Evolutionary conservation across 2,888 invertebrate species (phyloP).

Genomic region (Ametastegia equiseti): DNA sequence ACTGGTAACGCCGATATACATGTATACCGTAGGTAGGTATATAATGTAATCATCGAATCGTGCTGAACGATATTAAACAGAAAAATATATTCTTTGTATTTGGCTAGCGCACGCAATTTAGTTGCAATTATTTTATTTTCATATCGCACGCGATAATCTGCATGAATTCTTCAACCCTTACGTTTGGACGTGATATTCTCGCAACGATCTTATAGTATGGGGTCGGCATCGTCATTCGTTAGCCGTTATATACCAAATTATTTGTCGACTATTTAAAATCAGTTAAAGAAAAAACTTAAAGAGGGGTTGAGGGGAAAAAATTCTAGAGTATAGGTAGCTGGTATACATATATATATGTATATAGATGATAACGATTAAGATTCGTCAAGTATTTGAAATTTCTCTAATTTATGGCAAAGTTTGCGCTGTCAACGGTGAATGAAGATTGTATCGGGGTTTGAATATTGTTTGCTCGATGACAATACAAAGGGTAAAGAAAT

Average conservation of each 20-base stretch:
- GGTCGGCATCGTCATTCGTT: constrained; percentile 1
- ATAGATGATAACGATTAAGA: neutral
- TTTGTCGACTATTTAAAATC: constrained; percentile 11
- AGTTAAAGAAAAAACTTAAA: neutral
- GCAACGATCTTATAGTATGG: constrained; percentile 8
- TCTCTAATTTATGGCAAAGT: neutral
- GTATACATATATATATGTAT: too few species aligned
- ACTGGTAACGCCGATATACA: neutral
- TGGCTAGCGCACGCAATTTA: constrained; percentile 26
- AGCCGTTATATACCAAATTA: neutral
- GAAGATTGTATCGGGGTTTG: neutral
- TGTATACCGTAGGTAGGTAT: neutral
- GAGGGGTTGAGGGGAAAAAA: neutral
- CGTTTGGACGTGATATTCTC: neutral
- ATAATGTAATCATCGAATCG: constrained; percentile 3
- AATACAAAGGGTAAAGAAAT: neutral
- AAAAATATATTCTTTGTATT: constrained; percentile 23
- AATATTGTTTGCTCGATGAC: too few species aligned
- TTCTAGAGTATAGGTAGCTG: too few species aligned
- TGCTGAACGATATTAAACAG: neutral
- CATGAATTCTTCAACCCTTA: neutral
- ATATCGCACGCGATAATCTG: constrained; percentile 40
- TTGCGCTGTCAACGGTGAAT: neutral
- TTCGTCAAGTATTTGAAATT: neutral
- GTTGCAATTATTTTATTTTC: constrained; percentile 41